Percentiles rank a stretch among this genome's conserved stretches.
phyloP scores from a whole-genome alignment of 2,888 invertebrate species.

The Allygus modestus region DNA sequence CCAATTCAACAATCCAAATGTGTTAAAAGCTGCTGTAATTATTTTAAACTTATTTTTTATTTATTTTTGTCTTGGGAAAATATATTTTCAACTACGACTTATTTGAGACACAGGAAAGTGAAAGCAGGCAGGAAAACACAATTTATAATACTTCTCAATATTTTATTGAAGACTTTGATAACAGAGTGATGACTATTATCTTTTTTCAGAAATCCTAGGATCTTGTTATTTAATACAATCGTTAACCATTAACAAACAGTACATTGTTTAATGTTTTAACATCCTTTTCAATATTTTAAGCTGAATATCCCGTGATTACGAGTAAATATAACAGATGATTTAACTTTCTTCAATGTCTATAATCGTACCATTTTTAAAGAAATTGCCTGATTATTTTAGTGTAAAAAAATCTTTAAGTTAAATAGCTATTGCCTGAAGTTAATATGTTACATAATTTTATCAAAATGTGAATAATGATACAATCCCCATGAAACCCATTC shows the following conservation, averaged over 20 bases:
- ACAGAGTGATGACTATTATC: constrained; percentile 38
- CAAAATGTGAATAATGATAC: too few species aligned
- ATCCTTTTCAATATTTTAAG: constrained; percentile 35
- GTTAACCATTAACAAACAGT: constrained; percentile 31
- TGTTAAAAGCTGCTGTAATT: too few species aligned
- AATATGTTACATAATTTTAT: too few species aligned
- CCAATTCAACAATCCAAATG: too few species aligned
- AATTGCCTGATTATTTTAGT: too few species aligned
- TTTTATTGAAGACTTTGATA: constrained; percentile 52
- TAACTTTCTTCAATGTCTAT: constrained; percentile 37
- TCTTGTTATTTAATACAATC: constrained; percentile 17
- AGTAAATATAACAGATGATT: constrained; percentile 44
- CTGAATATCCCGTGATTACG: not conserved
- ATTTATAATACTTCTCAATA: constrained; percentile 22
- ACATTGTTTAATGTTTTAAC: constrained; percentile 39
- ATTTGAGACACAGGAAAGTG: too few species aligned
- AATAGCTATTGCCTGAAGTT: too few species aligned
- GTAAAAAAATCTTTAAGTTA: too few species aligned
- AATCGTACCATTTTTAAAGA: not conserved
- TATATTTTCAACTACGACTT: too few species aligned
- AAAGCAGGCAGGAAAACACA: not conserved
- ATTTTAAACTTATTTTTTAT: too few species aligned
- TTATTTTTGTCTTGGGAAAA: too few species aligned
- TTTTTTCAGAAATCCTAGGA: constrained; percentile 38
- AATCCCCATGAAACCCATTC: too few species aligned